A percentile compares a stretch with the other conserved stretches of the same genome.
These are phyloP conservation scores for Sardinella longiceps DNA, from an alignment of 2,797 vertebrate species.

Conservation along the genomic window DNA sequence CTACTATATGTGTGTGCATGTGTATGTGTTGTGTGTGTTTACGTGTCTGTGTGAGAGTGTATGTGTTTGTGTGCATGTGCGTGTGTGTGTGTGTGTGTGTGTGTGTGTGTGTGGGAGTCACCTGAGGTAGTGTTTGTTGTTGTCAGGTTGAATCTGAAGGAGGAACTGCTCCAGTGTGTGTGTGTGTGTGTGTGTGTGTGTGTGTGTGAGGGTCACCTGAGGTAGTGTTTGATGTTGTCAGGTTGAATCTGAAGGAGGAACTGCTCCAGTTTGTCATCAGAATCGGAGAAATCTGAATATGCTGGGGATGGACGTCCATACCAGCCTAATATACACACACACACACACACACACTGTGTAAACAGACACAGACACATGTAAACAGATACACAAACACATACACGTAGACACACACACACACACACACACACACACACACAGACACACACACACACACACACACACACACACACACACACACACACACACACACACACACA, in stretches of 20 bases:
- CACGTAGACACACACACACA: no score
- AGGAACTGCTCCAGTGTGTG: background rate
- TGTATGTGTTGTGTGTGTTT: no score
- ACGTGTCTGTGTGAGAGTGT: no score
- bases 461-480: no score
- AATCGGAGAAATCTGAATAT: accelerated
- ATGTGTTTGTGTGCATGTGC: no score
- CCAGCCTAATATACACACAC: background rate
- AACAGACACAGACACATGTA: background rate
- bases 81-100: background rate
- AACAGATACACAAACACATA: no score
- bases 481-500: no score
- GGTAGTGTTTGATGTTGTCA: background rate
- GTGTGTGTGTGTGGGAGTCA: background rate
- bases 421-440: no score
- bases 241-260: background rate
- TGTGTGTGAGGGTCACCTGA: background rate
- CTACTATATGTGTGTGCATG: no score
- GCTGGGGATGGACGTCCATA: background rate
- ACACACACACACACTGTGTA: no score
- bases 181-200: background rate
- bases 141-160: background rate
- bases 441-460: no score
- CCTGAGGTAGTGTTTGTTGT: background rate
- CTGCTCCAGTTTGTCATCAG: background rate